These are phyloP conservation scores for Leucozona laternaria DNA, from an alignment of 2,888 invertebrate species.

Conservation along the genomic window DNA sequence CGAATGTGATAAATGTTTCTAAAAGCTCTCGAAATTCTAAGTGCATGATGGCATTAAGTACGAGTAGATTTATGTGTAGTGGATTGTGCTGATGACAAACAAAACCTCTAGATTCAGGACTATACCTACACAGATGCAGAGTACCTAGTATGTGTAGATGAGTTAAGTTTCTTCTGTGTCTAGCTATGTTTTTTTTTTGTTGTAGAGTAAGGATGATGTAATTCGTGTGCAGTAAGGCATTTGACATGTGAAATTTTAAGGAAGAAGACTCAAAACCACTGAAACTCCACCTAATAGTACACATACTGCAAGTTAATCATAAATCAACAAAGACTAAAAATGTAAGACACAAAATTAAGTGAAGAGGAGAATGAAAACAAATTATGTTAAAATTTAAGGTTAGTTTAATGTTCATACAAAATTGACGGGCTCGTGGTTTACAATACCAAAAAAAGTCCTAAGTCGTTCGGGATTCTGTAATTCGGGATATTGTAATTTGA, in stretches of 20 bases:
- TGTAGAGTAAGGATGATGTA: slow-evolving; percentile 31
- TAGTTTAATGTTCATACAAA: too few species aligned
- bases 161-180: slow-evolving; percentile 9
- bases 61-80: background rate
- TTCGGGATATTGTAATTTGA: too few species aligned
- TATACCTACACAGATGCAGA: slow-evolving; percentile 16
- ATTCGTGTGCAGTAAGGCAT: slow-evolving; percentile 36
- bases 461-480: too few species aligned
- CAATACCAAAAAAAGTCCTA: too few species aligned
- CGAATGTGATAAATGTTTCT: slow-evolving; percentile 53
- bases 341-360: slow-evolving; percentile 45
- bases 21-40: slow-evolving; percentile 56
- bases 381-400: too few species aligned
- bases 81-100: slow-evolving; percentile 65
- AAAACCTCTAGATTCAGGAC: slow-evolving; percentile 40
- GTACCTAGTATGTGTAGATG: slow-evolving; percentile 44
- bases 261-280: background rate
- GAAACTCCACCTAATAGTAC: background rate
- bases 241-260: slow-evolving; percentile 39
- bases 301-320: slow-evolving; percentile 29
- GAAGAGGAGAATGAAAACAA: slow-evolving; percentile 19
- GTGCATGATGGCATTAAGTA: slow-evolving; percentile 64
- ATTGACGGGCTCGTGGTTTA: too few species aligned
- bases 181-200: slow-evolving; percentile 1
- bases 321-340: background rate